Evolutionary conservation across 2,888 invertebrate genomes (phyloP).

Genomic region (Galerucella calmariensis): DNA sequence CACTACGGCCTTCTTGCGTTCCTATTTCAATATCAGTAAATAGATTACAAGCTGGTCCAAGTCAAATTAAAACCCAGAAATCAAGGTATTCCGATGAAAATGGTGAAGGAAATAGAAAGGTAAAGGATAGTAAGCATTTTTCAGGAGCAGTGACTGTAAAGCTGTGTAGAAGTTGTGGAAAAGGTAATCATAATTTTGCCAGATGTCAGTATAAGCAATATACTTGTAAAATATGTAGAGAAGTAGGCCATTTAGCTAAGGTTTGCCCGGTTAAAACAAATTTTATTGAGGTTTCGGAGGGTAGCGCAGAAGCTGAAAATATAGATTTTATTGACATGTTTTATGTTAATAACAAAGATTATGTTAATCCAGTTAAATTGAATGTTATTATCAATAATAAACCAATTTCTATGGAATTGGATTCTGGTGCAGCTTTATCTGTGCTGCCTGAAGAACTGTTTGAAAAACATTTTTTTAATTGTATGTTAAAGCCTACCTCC

Average conservation of each 20-base stretch:
- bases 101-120: not conserved
- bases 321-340: not conserved
- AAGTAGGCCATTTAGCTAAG: not conserved
- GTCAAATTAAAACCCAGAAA: not conserved
- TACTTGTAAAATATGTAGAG: constrained; percentile 2
- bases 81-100: not conserved
- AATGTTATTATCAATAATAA: not conserved
- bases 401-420: not conserved
- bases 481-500: not conserved
- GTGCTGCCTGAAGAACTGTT: not conserved
- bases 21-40: no score
- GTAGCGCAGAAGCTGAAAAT: not conserved
- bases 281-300: not conserved
- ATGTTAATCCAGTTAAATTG: not conserved
- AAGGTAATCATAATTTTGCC: no score
- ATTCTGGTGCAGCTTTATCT: not conserved
- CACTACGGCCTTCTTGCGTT: no score
- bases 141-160: not conserved
- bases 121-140: not conserved
- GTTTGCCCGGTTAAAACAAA: not conserved
- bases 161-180: not conserved
- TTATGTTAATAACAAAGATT: not conserved
- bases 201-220: not conserved
- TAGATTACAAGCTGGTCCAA: no score
- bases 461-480: not conserved